These are phyloP conservation scores for Tangara arthus DNA, from an alignment of 2,797 vertebrate genomes.

Conservation along the genomic window DNA sequence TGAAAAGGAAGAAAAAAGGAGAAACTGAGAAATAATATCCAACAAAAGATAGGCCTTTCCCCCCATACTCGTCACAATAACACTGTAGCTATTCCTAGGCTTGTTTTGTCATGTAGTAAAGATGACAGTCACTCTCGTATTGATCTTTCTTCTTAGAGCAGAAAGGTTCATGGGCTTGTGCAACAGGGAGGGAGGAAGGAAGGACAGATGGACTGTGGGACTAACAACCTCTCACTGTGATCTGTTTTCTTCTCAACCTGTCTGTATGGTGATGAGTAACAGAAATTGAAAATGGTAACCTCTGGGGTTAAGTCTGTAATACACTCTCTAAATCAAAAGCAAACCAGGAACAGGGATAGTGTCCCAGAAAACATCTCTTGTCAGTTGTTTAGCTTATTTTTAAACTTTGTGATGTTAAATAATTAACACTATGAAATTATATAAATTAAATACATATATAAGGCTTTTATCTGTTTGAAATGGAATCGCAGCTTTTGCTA, in stretches of 20 bases:
- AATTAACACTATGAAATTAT: neutral
- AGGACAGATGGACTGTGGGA: neutral
- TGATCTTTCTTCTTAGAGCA: neutral
- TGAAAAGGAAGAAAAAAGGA: neutral
- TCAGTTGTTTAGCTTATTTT: neutral
- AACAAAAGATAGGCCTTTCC: neutral
- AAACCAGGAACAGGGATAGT: neutral
- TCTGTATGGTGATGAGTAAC: neutral
- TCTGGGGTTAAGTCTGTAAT: neutral
- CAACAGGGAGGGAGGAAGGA: slow-evolving; percentile 26
- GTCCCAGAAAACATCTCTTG: neutral
- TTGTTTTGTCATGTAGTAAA: neutral
- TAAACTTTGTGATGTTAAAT: neutral
- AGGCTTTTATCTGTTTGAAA: neutral
- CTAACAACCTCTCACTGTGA: neutral
- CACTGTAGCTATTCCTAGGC: neutral
- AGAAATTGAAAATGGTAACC: neutral
- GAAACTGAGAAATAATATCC: neutral
- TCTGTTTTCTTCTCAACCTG: neutral
- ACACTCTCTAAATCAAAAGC: neutral
- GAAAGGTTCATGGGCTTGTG: neutral
- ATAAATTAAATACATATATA: neutral
- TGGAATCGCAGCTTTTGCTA: neutral
- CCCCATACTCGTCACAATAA: accelerated
- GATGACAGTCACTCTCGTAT: neutral